Evolutionary conservation across 2,888 invertebrate genomes (phyloP).

Genomic region (Oligia strigilis): DNA sequence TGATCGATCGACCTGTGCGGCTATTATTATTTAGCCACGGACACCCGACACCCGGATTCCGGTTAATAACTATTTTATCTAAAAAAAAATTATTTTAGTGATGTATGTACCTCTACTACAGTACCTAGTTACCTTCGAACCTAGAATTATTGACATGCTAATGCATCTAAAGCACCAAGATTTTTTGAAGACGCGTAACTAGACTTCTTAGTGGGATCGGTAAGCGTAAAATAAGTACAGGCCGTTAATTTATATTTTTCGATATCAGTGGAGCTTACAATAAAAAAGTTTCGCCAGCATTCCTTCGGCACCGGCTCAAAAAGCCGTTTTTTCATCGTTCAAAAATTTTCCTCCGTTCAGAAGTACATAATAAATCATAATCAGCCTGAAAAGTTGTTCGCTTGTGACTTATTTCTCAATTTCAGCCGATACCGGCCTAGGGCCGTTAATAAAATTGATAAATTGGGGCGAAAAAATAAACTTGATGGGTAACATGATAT

Average conservation of each 20-base stretch:
- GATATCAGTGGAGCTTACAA: slow-evolving; percentile 53
- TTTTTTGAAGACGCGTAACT: not conserved
- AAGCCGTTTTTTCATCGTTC: slow-evolving; percentile 54
- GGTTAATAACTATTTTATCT: not conserved
- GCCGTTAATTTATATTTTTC: slow-evolving; percentile 49
- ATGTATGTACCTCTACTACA: not conserved
- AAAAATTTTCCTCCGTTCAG: slow-evolving; percentile 67
- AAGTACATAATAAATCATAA: slow-evolving; percentile 78
- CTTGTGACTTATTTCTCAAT: slow-evolving; percentile 79
- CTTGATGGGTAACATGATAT: slow-evolving; percentile 67
- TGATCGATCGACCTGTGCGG: too few species aligned
- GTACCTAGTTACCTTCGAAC: not conserved
- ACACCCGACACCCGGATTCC: too few species aligned
- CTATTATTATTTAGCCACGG: too few species aligned
- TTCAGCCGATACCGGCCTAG: slow-evolving; percentile 71
- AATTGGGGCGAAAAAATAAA: slow-evolving; percentile 75
- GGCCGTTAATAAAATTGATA: slow-evolving; percentile 77
- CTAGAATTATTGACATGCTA: not conserved
- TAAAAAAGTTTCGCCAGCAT: slow-evolving; percentile 60
- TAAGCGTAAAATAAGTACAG: slow-evolving; percentile 13
- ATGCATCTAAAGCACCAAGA: not conserved
- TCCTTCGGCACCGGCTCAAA: slow-evolving; percentile 40
- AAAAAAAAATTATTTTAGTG: too few species aligned
- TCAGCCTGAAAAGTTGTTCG: slow-evolving; percentile 73
- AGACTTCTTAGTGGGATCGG: not conserved